These are phyloP conservation scores for Hippolais icterina DNA, from an alignment of 2,113 vertebrate species.

Conservation along the genomic window DNA sequence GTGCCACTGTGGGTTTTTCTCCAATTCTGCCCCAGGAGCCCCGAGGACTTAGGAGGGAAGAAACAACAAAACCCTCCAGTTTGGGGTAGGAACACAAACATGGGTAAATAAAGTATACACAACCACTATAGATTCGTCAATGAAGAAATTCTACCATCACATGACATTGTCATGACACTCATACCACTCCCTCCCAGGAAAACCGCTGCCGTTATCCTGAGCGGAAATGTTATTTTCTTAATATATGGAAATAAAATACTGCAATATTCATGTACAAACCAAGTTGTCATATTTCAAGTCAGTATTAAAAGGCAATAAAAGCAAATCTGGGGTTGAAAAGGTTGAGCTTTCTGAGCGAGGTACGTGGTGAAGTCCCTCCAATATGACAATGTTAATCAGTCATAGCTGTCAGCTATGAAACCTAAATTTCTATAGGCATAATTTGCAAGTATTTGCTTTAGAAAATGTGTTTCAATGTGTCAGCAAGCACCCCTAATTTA, in stretches of 20 bases:
- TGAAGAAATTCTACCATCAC: slow-evolving; percentile 82
- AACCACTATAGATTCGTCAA: slow-evolving; percentile 79
- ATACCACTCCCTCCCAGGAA: slow-evolving; percentile 80
- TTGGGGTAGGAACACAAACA: slow-evolving; percentile 44
- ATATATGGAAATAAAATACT: slow-evolving; percentile 80
- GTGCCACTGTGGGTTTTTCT: background rate
- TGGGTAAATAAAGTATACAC: slow-evolving; percentile 82
- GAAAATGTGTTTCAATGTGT: slow-evolving; percentile 24
- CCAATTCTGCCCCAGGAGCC: slow-evolving; percentile 23
- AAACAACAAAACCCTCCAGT: slow-evolving; percentile 24
- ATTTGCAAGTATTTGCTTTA: slow-evolving; percentile 40
- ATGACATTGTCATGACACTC: slow-evolving; percentile 87
- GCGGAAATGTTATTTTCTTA: slow-evolving; percentile 76
- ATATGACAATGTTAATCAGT: background rate
- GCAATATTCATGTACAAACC: slow-evolving; percentile 78
- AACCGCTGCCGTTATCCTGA: slow-evolving; percentile 58
- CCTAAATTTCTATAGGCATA: slow-evolving; percentile 5
- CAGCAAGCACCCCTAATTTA: slow-evolving; percentile 24
- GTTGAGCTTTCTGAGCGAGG: slow-evolving; percentile 8
- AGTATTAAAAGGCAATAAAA: slow-evolving; percentile 74
- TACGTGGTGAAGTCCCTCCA: background rate
- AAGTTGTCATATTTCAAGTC: slow-evolving; percentile 71
- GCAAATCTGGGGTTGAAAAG: slow-evolving; percentile 47
- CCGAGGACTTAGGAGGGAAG: slow-evolving; percentile 45
- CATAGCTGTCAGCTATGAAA: background rate